Base-by-base conservation (phyloP, 2,888 invertebrate species). In the Onthophagus sagittarius region DNA sequence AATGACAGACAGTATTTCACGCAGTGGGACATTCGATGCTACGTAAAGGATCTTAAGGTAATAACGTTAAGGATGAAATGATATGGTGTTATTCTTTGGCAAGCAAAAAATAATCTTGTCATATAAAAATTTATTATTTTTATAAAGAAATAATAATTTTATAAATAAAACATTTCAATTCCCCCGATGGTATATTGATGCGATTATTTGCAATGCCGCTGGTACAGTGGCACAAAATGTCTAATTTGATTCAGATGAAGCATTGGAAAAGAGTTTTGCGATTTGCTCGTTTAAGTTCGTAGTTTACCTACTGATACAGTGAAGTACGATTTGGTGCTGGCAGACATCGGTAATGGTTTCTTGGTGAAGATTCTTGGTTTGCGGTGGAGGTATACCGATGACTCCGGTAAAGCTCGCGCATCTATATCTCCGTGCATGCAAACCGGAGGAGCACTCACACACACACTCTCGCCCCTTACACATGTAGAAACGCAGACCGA, bases 401-500 rank as follows among this genome's bases (percentile, higher is more conserved):
- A 9, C 23, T n/a, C 31, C 67, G 31, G 67, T 23, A 31, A 67
- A 67, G 67, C 67, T 23, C 67, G 23, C 67, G 32, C 67, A 67
- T 67, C 67, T 67, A 67, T 32, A 67, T 67, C 39, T 53, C 39
- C 39, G 11, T 53, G 39, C 39, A 53, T 53, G 39, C 39, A 53
- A 53, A 53, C 39, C 39, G 39, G 39, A 53, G 39, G 39, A 53
- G 39, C 39, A 67, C 67, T 23, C 32, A 67, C 67, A 67, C 32
- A 67, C 67, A 74, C 69, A 71, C 72, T 65, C 72, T 70, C 23
- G 23, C 23, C 64, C 73, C 75, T 74, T 76, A 72, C 74, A 74
- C 75, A 71, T 72, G 71, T 72, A 69, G 73, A 81, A 82, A 80
- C 80, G 81, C 82, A 81, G 81, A 82, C 80, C 82, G 81, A 82